phyloP scores from a whole-genome alignment of 2,888 invertebrate genomes.

The Sympetrum striolatum region DNA sequence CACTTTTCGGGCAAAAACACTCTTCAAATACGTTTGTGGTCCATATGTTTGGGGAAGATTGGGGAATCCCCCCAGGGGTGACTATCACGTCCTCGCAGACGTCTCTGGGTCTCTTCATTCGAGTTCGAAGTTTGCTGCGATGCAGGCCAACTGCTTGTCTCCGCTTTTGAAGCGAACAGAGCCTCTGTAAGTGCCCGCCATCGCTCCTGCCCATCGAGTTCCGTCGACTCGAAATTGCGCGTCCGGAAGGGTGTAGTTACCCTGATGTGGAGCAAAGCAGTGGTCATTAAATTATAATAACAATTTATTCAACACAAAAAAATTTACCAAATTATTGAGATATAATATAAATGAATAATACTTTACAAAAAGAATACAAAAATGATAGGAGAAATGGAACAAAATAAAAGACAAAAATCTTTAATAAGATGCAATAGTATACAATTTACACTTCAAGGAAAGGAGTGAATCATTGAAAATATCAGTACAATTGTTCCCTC shows the following conservation, averaged over 20 bases:
- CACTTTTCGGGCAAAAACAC: neutral
- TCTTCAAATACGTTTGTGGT: neutral
- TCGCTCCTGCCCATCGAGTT: slow-evolving; percentile 45
- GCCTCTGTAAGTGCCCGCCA: slow-evolving; percentile 45
- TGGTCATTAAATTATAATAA: too few species aligned
- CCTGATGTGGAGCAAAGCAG: slow-evolving; percentile 7
- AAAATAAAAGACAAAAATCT: too few species aligned
- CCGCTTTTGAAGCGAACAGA: slow-evolving; percentile 17
- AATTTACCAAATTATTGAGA: too few species aligned
- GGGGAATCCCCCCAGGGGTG: neutral
- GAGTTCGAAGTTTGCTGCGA: slow-evolving; percentile 6
- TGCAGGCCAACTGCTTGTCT: slow-evolving; percentile 24
- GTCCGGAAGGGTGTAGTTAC: slow-evolving; percentile 45
- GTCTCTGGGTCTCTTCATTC: neutral
- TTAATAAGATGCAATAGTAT: too few species aligned
- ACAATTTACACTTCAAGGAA: too few species aligned
- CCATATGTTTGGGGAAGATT: neutral
- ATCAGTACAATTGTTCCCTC: too few species aligned
- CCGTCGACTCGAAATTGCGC: slow-evolving; percentile 44
- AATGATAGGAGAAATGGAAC: too few species aligned
- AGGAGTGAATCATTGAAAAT: too few species aligned
- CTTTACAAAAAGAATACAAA: too few species aligned
- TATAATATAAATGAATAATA: too few species aligned
- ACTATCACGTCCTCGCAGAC: neutral
- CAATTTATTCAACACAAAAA: too few species aligned